These are phyloP conservation scores for Ennomos quercinarius DNA, from an alignment of 2,888 invertebrate species.

Conservation along the genomic window DNA sequence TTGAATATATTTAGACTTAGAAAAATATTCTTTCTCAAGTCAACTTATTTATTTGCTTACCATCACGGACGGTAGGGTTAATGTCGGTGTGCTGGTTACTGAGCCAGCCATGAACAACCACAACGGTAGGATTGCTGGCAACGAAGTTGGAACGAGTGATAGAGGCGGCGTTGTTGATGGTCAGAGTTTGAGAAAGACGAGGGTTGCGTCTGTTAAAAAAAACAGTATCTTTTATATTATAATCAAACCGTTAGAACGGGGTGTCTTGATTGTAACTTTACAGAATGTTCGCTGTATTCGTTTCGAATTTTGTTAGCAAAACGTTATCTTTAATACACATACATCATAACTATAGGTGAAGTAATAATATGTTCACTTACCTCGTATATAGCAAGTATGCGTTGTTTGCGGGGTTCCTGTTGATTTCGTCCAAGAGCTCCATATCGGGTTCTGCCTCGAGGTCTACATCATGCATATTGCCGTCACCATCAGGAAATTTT, in stretches of 20 bases:
- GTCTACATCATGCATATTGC: conserved; percentile 50
- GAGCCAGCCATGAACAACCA: conserved; percentile 63
- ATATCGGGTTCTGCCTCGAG: conserved; percentile 51
- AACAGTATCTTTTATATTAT: conserved; percentile 2
- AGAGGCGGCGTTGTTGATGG: conserved; percentile 50
- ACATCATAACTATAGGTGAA: too few relatives aligned
- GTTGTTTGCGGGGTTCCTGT: conserved; percentile 52
- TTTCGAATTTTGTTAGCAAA: too few relatives aligned
- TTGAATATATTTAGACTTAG: too few relatives aligned
- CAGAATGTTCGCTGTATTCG: too few relatives aligned
- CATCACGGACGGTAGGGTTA: conserved; percentile 52
- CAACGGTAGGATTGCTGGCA: conserved; percentile 47
- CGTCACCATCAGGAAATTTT: conserved; percentile 53
- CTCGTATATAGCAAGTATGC: conserved; percentile 57
- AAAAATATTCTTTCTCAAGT: too few relatives aligned
- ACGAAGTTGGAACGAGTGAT: conserved; percentile 56
- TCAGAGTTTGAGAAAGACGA: conserved; percentile 44
- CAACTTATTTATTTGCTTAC: conserved; percentile 39
- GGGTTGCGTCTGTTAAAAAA: conserved; percentile 51
- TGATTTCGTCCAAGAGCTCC: conserved; percentile 46
- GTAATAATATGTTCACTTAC: too few relatives aligned
- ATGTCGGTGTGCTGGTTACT: conserved; percentile 47
- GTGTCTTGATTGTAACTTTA: too few relatives aligned
- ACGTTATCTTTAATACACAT: too few relatives aligned
- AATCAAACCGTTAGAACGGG: too few relatives aligned